phyloP scores from a whole-genome alignment of 2,888 invertebrate genomes.

The Nomada flava region DNA sequence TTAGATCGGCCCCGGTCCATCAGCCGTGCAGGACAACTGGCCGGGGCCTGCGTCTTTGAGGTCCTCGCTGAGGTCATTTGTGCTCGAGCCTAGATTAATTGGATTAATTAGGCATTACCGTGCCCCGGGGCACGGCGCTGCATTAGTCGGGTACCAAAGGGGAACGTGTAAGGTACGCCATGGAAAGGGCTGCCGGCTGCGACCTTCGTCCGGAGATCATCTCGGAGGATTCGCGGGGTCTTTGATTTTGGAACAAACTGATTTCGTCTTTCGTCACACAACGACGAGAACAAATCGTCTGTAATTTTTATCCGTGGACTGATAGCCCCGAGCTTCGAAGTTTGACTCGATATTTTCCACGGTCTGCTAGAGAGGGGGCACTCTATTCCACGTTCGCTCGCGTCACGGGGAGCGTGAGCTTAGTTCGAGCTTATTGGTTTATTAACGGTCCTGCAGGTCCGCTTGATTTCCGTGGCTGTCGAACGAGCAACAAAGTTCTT shows the following conservation, averaged over 20 bases:
- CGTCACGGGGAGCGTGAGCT: neutral
- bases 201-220: slow-evolving; percentile 67
- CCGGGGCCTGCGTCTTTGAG: slow-evolving; percentile 70
- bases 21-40: slow-evolving; percentile 74
- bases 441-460: no score
- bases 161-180: slow-evolving; percentile 56
- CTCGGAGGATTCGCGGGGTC: slow-evolving; percentile 65
- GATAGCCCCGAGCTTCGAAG: slow-evolving; percentile 34
- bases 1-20: slow-evolving; percentile 82
- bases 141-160: slow-evolving; percentile 77
- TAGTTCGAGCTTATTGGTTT: neutral
- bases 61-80: slow-evolving; percentile 82
- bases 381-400: no score
- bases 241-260: slow-evolving; percentile 68
- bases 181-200: slow-evolving; percentile 50
- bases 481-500: slow-evolving; percentile 4
- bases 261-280: slow-evolving; percentile 63
- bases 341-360: slow-evolving; percentile 16
- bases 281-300: slow-evolving; percentile 50
- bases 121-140: slow-evolving; percentile 80
- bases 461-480: neutral
- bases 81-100: slow-evolving; percentile 83
- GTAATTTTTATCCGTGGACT: slow-evolving; percentile 34
- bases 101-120: slow-evolving; percentile 84
- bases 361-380: neutral